Evolutionary conservation across 2,797 vertebrate genomes (phyloP), one percentile per base, ranked within the genome.

Genomic region (Synaphobranchus kaupii): DNA sequence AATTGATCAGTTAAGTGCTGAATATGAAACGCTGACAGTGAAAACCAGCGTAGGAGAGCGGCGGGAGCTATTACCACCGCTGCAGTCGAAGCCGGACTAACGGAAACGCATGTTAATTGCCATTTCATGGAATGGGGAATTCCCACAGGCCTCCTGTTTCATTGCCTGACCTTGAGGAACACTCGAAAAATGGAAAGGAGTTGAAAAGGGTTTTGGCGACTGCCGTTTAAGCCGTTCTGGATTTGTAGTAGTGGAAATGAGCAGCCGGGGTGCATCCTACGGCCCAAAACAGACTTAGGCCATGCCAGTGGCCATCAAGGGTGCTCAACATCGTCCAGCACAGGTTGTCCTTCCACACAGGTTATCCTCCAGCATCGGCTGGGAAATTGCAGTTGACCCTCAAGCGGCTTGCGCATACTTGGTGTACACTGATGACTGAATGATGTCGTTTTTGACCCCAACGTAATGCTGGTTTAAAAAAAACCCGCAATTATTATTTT

Each of bases 131-230:
- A 78, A 47, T 78, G 73, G 22, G 34, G 20, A 78, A 1, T 78
- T 78, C 34, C 34, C 73, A 47, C 73, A 47, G 15, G 34, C 73
- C 17, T 78, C 73, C 73, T 78, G 73, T 44, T 78, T 78, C 73
- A 78, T 44, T 47, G 39, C 39, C 2, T 78, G 73, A 78, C 73
- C 73, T 78, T 47, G 73, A 44, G 68, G 28, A 71, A 13, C 68
- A 13, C n/a, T 28, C 10, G n/a, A 17, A 22, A 76, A 78, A 78
- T 22, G 73, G 73, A 47, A 17, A 78, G 73, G 73, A 44, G 20
- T 78, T 17, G 17, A 76, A 17, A 73, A 73, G 31, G 68, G 15
- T 13, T 39, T 39, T 73, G 31, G 13, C 8, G n/a, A 25, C 25
- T 68, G 60, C 60, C 6, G 6, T 68, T 68, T 68, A 28, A 28